phyloP scores from a whole-genome alignment of 2,888 invertebrate genomes.

The Magallana nippona region DNA sequence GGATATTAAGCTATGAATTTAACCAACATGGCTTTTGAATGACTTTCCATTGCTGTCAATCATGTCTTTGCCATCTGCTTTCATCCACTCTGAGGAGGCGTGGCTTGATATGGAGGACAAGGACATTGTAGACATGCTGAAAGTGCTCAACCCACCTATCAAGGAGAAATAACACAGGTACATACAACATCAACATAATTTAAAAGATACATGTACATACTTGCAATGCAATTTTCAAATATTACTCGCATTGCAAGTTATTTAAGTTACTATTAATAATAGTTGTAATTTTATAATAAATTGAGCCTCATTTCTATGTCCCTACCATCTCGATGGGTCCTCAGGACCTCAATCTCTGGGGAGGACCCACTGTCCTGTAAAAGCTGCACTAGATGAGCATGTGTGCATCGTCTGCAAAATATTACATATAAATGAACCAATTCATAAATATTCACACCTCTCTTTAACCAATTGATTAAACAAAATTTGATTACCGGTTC shows the following conservation, averaged over 20 bases:
- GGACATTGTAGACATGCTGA: conserved; percentile 57
- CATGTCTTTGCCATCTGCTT: conserved; percentile 56
- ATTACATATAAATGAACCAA: neutral
- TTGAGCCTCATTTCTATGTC: conserved; percentile 26
- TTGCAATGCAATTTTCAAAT: too few species aligned
- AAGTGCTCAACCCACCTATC: neutral
- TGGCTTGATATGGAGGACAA: conserved; percentile 70
- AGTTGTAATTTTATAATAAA: neutral
- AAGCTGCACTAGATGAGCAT: conserved; percentile 73
- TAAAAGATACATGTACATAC: too few species aligned
- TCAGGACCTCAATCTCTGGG: conserved; percentile 71
- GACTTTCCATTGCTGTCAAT: conserved; percentile 69
- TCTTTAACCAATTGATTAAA: neutral
- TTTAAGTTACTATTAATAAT: too few species aligned
- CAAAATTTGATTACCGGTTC: neutral
- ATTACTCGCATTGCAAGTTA: too few species aligned
- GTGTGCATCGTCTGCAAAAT: conserved; percentile 71
- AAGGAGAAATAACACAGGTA: neutral
- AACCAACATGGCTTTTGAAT: conserved; percentile 69
- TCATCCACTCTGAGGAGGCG: conserved; percentile 67
- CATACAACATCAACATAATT: too few species aligned
- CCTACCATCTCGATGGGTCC: conserved; percentile 62
- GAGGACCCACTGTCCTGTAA: conserved; percentile 75
- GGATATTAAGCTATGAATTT: neutral
- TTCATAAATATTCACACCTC: neutral